Evolutionary conservation across 2,888 invertebrate species (phyloP), one percentile per base, ranked within the genome.

Genomic region (Parasteatoda lunata): DNA sequence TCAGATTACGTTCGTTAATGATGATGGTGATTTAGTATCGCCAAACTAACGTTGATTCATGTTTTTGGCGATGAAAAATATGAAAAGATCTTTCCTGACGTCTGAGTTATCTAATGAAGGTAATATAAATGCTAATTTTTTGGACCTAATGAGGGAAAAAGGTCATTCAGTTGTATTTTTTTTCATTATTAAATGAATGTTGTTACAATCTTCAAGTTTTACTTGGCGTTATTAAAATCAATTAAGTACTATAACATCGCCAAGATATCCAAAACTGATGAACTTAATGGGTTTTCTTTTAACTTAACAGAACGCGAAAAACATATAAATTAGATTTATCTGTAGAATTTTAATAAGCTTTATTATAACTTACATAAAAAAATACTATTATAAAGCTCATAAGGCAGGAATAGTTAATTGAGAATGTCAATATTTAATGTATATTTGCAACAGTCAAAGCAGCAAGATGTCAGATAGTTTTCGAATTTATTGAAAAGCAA

Each of bases 71-170:
- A 48, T 49, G 51, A 11, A 52, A 77, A 66, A 66, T 68, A 66
- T 66, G 49, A 15, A 68, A 68, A 45, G 77, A 52, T 68, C 77
- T 51, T 66, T 66, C 68, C 45, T 77, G 77, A 68, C 51, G 49
- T 77, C 54, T 66, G 68, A 68, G 11, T 13, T 51, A 49, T 51
- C 48, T 77, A 77, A 77, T 73, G 80, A 73, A 72, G 65, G 72
- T 73, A 80, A 80, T 80, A 80, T 80, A 80, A 80, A 80, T 80
- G 80, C 80, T 80, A 80, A 80, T 80, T 80, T 66, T 49, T 47
- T 5, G 51, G 15, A 77, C 48, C 45, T 51, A 68, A 59, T 59
- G 59, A 59, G 59, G n/a, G n/a, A 59, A 59, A 59, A 59, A n/a
- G 59, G 59, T 59, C 59, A 59, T 59, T 59, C 59, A n/a, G n/a